Conservation (phyloP, 92 coral and sea anemone species). For the Phymanthus crucifer region DNA sequence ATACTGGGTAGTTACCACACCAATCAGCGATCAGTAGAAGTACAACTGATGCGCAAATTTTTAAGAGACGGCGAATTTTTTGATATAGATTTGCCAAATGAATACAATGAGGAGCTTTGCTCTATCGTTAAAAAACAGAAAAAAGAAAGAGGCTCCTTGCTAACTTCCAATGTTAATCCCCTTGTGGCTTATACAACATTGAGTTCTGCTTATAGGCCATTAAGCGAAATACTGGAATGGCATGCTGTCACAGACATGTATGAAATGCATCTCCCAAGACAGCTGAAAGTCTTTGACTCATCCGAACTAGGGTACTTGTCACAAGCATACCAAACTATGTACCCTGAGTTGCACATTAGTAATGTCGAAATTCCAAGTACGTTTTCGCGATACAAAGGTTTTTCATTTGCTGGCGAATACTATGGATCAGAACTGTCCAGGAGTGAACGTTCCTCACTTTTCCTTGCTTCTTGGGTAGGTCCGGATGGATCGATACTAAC, state of each 20-base stretch:
- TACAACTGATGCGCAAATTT: conserved; percentile 37
- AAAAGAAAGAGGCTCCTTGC: too few relatives aligned
- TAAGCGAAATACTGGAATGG: too few relatives aligned
- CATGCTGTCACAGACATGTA: too few relatives aligned
- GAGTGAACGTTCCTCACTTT: conserved; percentile 13
- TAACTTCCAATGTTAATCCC: too few relatives aligned
- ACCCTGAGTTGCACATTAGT: neutral
- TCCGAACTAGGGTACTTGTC: neutral
- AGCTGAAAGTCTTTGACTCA: conserved; percentile 2
- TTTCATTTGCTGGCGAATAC: neutral
- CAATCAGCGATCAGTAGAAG: conserved; percentile 35
- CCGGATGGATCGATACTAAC: conserved; percentile 4
- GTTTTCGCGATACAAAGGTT: neutral
- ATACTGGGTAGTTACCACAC: conserved; percentile 19
- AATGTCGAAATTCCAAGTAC: neutral
- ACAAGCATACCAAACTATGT: neutral
- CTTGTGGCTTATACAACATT: too few relatives aligned
- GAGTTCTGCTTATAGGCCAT: too few relatives aligned
- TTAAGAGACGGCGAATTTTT: neutral
- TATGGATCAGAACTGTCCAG: conserved; percentile 15
- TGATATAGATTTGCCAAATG: conserved; percentile 9
- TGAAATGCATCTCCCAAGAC: conserved; percentile 12
- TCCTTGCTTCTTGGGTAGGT: conserved; percentile 16
- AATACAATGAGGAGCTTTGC: too few relatives aligned
- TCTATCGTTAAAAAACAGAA: too few relatives aligned